Evolutionary conservation across 2,113 vertebrate genomes (phyloP).

Genomic region (Aegotheles bennettii): DNA sequence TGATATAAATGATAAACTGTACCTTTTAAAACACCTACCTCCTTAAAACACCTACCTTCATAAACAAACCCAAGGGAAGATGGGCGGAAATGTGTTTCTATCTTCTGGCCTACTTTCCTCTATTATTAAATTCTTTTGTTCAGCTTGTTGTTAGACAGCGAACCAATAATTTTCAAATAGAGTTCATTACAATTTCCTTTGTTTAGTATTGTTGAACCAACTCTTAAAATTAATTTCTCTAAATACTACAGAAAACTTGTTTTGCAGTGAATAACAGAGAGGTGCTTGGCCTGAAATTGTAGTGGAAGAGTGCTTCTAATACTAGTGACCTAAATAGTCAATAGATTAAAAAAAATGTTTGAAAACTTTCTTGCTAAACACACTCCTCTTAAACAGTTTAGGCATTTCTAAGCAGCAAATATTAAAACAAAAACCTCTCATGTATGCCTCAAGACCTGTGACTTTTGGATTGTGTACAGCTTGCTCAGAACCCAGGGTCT

Average conservation of each 20-base stretch:
- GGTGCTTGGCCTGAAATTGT: not conserved
- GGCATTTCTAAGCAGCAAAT: not conserved
- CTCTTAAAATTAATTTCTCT: not conserved
- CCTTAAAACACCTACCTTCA: constrained; percentile 14
- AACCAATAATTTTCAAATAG: not conserved
- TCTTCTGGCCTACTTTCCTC: not conserved
- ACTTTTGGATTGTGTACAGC: not conserved
- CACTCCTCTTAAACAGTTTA: not conserved
- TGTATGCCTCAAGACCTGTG: not conserved
- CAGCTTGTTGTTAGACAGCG: not conserved
- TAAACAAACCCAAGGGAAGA: constrained; percentile 33
- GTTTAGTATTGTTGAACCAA: not conserved
- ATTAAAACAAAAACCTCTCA: not conserved
- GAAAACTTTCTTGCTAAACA: not conserved
- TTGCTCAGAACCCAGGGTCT: constrained; percentile 4
- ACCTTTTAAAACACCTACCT: constrained; percentile 20
- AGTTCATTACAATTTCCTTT: not conserved
- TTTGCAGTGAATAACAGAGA: not conserved
- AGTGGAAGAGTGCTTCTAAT: not conserved
- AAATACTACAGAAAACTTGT: not conserved
- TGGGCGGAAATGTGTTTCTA: not conserved
- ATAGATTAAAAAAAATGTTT: not conserved
- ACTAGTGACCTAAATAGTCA: not conserved
- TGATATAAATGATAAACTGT: not conserved
- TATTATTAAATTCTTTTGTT: not conserved